phyloP scores from a whole-genome alignment of 2,797 vertebrate genomes.

The Lutjanus argentimaculatus region DNA sequence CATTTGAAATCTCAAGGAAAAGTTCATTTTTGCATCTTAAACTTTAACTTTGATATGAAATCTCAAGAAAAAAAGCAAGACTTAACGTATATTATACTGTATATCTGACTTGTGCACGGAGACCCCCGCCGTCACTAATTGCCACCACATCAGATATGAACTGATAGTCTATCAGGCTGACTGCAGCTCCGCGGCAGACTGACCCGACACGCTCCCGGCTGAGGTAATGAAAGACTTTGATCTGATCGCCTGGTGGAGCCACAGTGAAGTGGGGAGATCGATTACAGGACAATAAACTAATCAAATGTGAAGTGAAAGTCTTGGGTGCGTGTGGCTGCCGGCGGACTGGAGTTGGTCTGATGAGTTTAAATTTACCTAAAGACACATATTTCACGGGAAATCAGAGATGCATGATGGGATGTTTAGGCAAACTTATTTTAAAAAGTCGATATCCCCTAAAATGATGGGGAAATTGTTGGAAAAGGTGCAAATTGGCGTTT shows the following conservation, averaged over 20 bases:
- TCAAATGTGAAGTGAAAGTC: conserved; percentile 41
- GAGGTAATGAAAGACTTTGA: conserved; percentile 20
- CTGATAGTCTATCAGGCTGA: conserved; percentile 36
- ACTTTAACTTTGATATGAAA: too few species aligned
- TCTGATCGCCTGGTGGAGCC: conserved; percentile 33
- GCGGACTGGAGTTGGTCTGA: neutral
- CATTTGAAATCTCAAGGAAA: neutral
- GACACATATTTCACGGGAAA: neutral
- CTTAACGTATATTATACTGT: neutral
- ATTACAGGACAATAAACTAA: conserved; percentile 47
- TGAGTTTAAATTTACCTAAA: neutral
- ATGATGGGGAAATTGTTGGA: neutral
- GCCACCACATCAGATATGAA: conserved; percentile 34
- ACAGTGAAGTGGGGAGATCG: neutral
- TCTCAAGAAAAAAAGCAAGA: accelerated
- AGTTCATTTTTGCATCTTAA: too few species aligned
- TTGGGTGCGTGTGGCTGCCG: conserved; percentile 9
- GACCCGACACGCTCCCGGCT: conserved; percentile 42
- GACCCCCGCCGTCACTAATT: neutral
- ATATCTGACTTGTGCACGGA: neutral
- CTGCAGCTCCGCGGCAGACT: conserved; percentile 19
- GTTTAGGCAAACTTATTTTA: neutral
- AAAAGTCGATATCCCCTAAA: neutral
- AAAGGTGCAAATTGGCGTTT: neutral
- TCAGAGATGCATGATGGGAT: neutral